Base-by-base conservation (phyloP, 2,888 invertebrate genomes). In the Rhorus exstirpatorius region DNA sequence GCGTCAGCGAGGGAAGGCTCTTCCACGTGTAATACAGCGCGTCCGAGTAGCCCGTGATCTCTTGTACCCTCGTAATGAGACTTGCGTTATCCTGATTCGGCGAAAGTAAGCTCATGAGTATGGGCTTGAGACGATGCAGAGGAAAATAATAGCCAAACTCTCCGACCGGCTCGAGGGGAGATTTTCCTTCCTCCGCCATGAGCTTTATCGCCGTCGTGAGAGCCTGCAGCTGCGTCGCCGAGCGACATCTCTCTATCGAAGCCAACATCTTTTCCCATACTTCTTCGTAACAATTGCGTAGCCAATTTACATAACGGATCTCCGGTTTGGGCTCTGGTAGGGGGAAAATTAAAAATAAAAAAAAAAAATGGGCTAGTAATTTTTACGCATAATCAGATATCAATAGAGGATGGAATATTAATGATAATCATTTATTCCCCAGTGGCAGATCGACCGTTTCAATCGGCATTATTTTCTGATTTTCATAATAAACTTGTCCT, bases 21-120 rank as follows among this genome's bases (percentile, higher is more conserved):
- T 95, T 95, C 93, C 97, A 96, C 0, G 96, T 95, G 89, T 95
- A 95, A 90, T 95, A 96, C 81, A 97, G 93, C 17, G 97, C 95
- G 91, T 98, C 98, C 85, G 96, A 94, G 90, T 96, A 96, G 77
- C 95, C 94, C 0, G 96, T 93, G 90, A 96, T 97, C 92, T 97
- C 97, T 89, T 96, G 96, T 90, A 97, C 97, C 86, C 96, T 95
- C 10, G 94, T 93, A 82, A 97, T 95, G 0, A 96, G 93, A 35
- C 94, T 93, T 0, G 94, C 91, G 92, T 95, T 96, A 26, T 95
- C 94, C 61, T 94, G 93, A 58, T 95, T 95, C 0, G 94, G 93
- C 38, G 95, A 95, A 51, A 97, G 91, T 12, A 97, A 90, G 55
- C 95, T 94, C 88, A 94, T 93, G 72, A 97, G 93, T 83, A 97